These are phyloP conservation scores for Trichogramma pretiosum DNA, from an alignment of 1,140 invertebrate genomes.

Conservation along the genomic window DNA sequence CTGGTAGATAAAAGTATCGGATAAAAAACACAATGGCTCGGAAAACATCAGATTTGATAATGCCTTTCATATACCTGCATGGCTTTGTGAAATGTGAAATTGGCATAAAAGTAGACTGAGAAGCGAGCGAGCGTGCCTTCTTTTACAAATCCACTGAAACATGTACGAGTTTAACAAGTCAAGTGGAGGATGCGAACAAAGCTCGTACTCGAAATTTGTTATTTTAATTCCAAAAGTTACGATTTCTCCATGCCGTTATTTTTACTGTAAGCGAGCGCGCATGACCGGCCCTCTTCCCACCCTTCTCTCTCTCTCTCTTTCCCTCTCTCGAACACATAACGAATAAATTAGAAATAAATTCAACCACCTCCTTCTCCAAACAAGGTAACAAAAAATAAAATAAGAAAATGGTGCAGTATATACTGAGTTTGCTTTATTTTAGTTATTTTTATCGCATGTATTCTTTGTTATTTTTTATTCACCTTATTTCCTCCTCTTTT, in stretches of 20 bases:
- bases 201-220: constrained; percentile 3
- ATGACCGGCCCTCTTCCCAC: no score
- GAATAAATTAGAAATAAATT: constrained; percentile 13
- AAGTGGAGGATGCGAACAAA: neutral
- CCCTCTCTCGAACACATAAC: neutral
- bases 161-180: neutral
- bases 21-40: no score
- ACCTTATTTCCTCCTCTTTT: neutral
- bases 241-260: constrained; percentile 1
- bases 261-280: no score
- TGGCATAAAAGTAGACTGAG: no score
- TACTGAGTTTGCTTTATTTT: no score
- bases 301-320: no score
- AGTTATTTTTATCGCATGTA: neutral
- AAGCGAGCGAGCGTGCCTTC: neutral
- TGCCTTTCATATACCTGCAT: no score
- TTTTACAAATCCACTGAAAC: neutral
- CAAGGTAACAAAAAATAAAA: neutral
- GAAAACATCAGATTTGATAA: no score
- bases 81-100: constrained; percentile 4
- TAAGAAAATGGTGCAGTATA: no score
- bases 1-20: no score
- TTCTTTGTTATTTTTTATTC: neutral
- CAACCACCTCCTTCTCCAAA: neutral
- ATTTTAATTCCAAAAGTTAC: constrained; percentile 12